Base-by-base conservation (phyloP, 2,888 invertebrate genomes). In the Falcaria lacertinaria region DNA sequence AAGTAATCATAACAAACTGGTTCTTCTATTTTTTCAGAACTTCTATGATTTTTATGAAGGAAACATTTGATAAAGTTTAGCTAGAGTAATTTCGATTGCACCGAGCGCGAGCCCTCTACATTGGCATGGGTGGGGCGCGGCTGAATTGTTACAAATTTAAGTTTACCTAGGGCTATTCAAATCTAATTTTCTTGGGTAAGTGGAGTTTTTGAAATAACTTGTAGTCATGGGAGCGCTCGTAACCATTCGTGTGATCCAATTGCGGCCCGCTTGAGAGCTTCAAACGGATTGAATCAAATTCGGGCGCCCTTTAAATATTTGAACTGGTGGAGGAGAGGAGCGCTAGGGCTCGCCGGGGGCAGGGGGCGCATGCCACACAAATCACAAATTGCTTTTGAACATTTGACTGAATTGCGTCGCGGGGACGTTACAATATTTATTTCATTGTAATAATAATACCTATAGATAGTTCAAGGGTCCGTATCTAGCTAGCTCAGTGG, bases 241-340 rank as follows among this genome's bases (percentile, higher is more conserved):
- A 78, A 77, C 82, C 79, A 78, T 74, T 80, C 71, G 80, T 80
- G 85, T 84, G 86, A 89, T 89, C 81, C 78, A 80, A 89, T 89
- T 89, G 81, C 72, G 77, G 74, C 50, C 54, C 67, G 64, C 60
- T 54, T 60, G 63, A 64, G 65, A 61, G 64, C 61, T 68, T 62
- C 61, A 63, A 72, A 70, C 66, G 67, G 63, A 69, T 57, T 68
- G 65, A 81, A 84, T 84, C 79, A 71, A 77, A 87, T 83, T 83
- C 80, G 61, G 68, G 62, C 73, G 71, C 77, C 81, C 83, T 86
- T 85, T 86, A 86, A 88, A 89, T 88, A 89, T 89, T 89, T 86
- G 80, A 88, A 80, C 67, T 76, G 70, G 65, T 63, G 74, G 68
- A 70, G 51, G 60, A 65, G 60, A 65, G 67, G 65, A 63, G 50